Base-by-base conservation (phyloP, 30 jellyfish, hydroid and myxozoan species). In the Aurelia sp. region DNA sequence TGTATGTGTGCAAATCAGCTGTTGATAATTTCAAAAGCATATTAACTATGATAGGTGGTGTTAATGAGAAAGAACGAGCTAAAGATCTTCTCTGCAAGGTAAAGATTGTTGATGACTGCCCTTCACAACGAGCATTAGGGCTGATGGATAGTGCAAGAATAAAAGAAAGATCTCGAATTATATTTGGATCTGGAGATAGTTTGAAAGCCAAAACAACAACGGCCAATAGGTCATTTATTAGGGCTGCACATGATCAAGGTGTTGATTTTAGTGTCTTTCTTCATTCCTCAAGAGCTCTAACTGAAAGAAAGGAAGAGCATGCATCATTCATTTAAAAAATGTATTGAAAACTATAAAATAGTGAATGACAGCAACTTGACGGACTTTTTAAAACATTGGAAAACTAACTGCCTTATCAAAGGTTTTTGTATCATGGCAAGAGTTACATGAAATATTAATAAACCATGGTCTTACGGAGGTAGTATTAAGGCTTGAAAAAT, bases 201-300 rank as follows among this genome's bases (percentile, higher is more conserved):
- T n/a, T 80, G 38, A 64, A 86, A 55, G 98, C 98, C 31, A 76
- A 44, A 11, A 92, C 98, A 63, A 40, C 86, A 41, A 92, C 98
- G 2, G 97, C 98, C 18, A 92, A 92, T 81, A 72, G 86, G 33
- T 93, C 98, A 57, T 87, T 92, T 75, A 90, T 92, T 18, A 73
- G 98, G 64, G 98, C 98, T 27, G 95, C 98, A 18, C 88, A 69
- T 67, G 82, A 82, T 72, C 98, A 92, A 59, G 97, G 97, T 22
- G 91, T 86, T 18, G 84, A 86, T 62, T 91, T 91, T 60, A 86
- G 96, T 44, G 86, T 87, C 5, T 92, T 40, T 76, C 74, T 87
- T 20, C 97, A 87, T 67, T 57, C 92, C 8, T 87, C 98, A n/a
- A 62, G 97, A 21, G 97, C 98, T 15, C 81, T 86, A 19, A 80